Base-by-base conservation (phyloP, 1,140 invertebrate species). In the Plectrocnemia conspersa region DNA sequence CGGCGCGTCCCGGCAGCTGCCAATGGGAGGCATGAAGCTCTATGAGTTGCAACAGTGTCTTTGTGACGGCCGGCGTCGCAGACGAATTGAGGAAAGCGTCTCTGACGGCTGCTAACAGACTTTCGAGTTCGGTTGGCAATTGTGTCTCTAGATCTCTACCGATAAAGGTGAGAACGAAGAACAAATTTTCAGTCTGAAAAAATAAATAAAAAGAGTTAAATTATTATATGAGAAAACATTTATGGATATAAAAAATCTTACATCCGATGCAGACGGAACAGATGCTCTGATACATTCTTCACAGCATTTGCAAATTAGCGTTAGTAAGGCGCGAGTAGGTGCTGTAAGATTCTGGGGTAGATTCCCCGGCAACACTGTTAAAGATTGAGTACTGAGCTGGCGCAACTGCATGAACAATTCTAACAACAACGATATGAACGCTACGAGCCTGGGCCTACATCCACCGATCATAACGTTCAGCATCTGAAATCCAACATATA, bases 401-500 rank as follows among this genome's bases (percentile, higher is more conserved):
- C 89, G 88, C 59, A 89, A 70, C 77, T 89, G 86, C 65, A 86
- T 85, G 69, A 89, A 91, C 80, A 92, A 88, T 78, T 92, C 89
- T 61, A 89, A 88, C 35, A 93, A 77, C 72, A 91, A 91, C 68
- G 83, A 86, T 77, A 91, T 89, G 71, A 91, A 92, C 56, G 87
- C 85, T 60, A 88, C 84, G 68, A 88, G 86, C 13, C 84, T 78
- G 1, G 79, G 79, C 11, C 82, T 76, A 11, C 78, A 77, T 16
- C 77, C 79, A 42, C 75, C 73, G 56, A 78, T 76, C 48, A 77
- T 63, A n/a, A 67, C 47, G 44, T 71, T 70, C 36, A 76, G 63
- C 36, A 76, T 33, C 73, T 73, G 65, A 18, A 58, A 49, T 23
- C 29, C n/a, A 19, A n/a, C n/a, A n/a, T n/a, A 29, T 13, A 29